Evolutionary conservation across 2,113 vertebrate genomes (phyloP).

Genomic region (Brachionichthys hirsutus): DNA sequence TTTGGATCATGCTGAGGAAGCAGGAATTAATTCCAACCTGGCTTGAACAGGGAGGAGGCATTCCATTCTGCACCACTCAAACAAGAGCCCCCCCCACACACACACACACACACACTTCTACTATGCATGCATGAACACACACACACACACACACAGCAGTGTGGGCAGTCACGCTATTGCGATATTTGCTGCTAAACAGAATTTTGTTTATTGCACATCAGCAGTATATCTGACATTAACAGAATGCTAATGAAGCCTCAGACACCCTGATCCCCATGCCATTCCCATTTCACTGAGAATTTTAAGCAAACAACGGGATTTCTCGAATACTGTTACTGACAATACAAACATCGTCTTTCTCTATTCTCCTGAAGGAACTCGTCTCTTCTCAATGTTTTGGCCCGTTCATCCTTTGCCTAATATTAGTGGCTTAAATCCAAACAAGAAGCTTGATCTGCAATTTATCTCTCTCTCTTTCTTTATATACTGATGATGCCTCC

Average conservation of each 20-base stretch:
- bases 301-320: slow-evolving; percentile 23
- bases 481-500: slow-evolving; percentile 3
- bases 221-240: slow-evolving; percentile 52
- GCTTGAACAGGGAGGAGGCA: slow-evolving; percentile 59
- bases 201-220: slow-evolving; percentile 48
- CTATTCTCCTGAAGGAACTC: slow-evolving; percentile 18
- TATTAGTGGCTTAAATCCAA: slow-evolving; percentile 36
- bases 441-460: slow-evolving; percentile 47
- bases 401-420: slow-evolving; percentile 36
- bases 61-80: slow-evolving; percentile 62
- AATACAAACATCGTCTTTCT: too few relatives aligned
- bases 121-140: slow-evolving; percentile 29
- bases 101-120: slow-evolving; percentile 7
- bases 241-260: slow-evolving; percentile 54
- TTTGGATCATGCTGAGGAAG: slow-evolving; percentile 74
- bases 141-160: slow-evolving; percentile 8
- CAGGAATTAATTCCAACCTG: slow-evolving; percentile 80
- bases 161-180: slow-evolving; percentile 16
- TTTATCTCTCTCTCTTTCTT: slow-evolving; percentile 23
- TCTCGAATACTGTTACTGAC: slow-evolving; percentile 31
- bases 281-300: slow-evolving; percentile 29
- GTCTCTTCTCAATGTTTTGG: slow-evolving; percentile 6
- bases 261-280: slow-evolving; percentile 55
- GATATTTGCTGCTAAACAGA: slow-evolving; percentile 32
- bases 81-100: slow-evolving; percentile 36